A percentile compares a stretch with the other conserved stretches of the same genome.
Evolutionary conservation across 2,888 invertebrate genomes (phyloP).

Genomic region (Dexiosoma caninum): DNA sequence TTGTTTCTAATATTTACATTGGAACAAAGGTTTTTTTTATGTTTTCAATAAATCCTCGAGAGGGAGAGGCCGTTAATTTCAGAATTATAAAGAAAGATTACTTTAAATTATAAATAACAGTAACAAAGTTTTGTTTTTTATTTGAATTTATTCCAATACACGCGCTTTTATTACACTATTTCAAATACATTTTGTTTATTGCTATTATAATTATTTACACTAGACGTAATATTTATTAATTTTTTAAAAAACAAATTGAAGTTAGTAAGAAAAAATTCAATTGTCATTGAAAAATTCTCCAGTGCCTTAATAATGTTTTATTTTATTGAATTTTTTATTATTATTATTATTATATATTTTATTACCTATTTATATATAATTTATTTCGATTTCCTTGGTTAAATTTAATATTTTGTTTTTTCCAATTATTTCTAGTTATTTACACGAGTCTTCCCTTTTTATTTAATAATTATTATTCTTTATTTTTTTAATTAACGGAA

Average conservation of each 20-base stretch:
- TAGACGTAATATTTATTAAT: slow-evolving; percentile 56
- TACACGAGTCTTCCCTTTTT: slow-evolving; percentile 58
- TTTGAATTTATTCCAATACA: slow-evolving; percentile 13
- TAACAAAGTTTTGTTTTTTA: not conserved
- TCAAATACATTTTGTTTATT: slow-evolving; percentile 4
- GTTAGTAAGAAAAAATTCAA: slow-evolving; percentile 33
- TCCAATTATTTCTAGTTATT: slow-evolving; percentile 56
- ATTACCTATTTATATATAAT: slow-evolving; percentile 60
- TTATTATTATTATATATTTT: slow-evolving; percentile 55
- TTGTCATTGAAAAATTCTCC: slow-evolving; percentile 64
- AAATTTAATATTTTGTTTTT: slow-evolving; percentile 62
- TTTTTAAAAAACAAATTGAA: slow-evolving; percentile 9
- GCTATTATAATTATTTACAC: slow-evolving; percentile 27
- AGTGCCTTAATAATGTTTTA: slow-evolving; percentile 63
- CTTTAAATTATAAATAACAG: not conserved
- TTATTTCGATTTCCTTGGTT: slow-evolving; percentile 60
- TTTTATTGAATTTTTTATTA: slow-evolving; percentile 54
- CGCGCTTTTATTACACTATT: slow-evolving; percentile 9
- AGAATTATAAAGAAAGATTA: slow-evolving; percentile 4
- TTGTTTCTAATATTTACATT: too few relatives aligned
- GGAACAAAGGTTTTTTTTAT: too few relatives aligned
- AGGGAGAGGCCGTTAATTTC: too few relatives aligned
- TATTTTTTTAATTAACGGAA: slow-evolving; percentile 56
- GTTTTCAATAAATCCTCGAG: too few relatives aligned
- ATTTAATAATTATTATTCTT: slow-evolving; percentile 49